phyloP scores from a whole-genome alignment of 2,888 invertebrate species.

The Bedellia somnulentella region DNA sequence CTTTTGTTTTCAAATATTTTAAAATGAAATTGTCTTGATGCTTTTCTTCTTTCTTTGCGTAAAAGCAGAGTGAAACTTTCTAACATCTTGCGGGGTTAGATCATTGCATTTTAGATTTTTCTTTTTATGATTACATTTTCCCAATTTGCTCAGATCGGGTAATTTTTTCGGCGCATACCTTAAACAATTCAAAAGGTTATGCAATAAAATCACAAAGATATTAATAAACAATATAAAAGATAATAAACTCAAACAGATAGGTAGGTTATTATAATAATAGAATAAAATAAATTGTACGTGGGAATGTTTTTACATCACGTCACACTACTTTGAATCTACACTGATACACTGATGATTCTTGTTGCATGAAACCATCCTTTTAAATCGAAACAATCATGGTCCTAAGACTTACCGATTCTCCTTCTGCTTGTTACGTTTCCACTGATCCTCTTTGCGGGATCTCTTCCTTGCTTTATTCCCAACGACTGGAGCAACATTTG shows the following conservation, averaged over 20 bases:
- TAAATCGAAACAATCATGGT: constrained; percentile 6
- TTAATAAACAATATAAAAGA: too few relatives aligned
- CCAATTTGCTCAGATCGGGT: background rate
- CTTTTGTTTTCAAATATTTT: constrained; percentile 10
- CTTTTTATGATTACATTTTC: constrained; percentile 5
- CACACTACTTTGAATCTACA: constrained; percentile 1
- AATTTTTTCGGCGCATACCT: constrained; percentile 4
- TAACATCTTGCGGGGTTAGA: constrained; percentile 7
- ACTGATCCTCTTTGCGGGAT: constrained; percentile 9
- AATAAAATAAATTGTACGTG: too few relatives aligned
- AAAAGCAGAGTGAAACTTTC: constrained; percentile 10
- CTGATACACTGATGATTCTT: constrained; percentile 1
- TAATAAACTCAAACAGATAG: too few relatives aligned
- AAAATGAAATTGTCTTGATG: constrained; percentile 13
- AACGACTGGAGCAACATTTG: constrained; percentile 10
- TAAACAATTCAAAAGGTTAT: constrained; percentile 1
- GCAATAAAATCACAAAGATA: background rate
- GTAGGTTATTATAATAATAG: too few relatives aligned
- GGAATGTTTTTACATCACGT: constrained; percentile 1
- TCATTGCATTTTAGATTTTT: constrained; percentile 3
- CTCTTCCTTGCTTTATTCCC: constrained; percentile 9
- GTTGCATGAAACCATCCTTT: constrained; percentile 5
- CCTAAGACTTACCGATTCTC: constrained; percentile 9
- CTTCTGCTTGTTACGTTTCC: constrained; percentile 10
- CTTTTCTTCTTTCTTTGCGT: constrained; percentile 9